phyloP scores from a whole-genome alignment of 2,113 vertebrate species.

The Paradisaea rubra region DNA sequence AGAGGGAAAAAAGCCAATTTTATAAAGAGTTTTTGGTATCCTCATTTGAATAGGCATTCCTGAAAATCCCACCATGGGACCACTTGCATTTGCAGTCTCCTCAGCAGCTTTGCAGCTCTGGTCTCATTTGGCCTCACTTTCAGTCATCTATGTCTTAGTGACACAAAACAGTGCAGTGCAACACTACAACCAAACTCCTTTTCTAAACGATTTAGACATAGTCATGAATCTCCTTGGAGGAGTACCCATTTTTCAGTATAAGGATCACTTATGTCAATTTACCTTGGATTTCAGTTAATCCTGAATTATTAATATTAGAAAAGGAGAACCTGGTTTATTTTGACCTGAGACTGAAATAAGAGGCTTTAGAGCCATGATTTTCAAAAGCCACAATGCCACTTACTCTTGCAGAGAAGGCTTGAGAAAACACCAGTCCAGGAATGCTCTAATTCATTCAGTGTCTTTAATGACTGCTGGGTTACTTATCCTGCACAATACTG shows the following conservation, averaged over 20 bases:
- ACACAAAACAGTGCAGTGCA: background rate
- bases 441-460: background rate
- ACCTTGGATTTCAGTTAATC: slow-evolving; percentile 21
- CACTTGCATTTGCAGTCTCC: background rate
- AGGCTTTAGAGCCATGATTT: background rate
- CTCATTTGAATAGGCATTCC: slow-evolving; percentile 27
- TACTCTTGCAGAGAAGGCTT: background rate
- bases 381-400: background rate
- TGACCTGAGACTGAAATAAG: background rate
- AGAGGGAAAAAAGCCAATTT: slow-evolving; percentile 38
- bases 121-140: background rate
- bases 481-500: background rate
- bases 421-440: background rate
- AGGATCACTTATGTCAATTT: slow-evolving; percentile 3
- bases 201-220: background rate
- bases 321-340: background rate
- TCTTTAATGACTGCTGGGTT: background rate
- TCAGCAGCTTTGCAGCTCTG: background rate
- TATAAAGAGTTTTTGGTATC: background rate
- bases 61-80: slow-evolving; percentile 1
- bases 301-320: slow-evolving; percentile 11
- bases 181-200: background rate
- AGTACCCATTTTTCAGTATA: background rate
- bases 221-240: background rate
- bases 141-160: background rate